Conservation (phyloP, 2,113 vertebrate species). For the Elephas maximus region DNA sequence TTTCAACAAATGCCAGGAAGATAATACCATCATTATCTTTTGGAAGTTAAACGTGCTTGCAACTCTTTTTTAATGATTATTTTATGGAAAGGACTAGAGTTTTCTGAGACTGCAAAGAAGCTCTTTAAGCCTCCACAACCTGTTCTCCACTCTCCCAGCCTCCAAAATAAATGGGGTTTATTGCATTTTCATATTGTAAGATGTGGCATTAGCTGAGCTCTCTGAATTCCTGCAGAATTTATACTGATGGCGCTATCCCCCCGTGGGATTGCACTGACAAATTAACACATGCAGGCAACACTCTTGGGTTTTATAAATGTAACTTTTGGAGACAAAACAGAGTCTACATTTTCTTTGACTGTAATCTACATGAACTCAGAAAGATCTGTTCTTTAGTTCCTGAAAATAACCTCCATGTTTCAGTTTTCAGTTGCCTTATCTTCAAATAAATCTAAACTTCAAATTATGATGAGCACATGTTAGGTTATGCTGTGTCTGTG, state of each 20-base stretch:
- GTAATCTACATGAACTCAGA: not conserved
- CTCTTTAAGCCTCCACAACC: not conserved
- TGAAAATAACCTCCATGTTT: not conserved
- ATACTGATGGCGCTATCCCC: not conserved
- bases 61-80: constrained; percentile 9
- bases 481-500: not conserved
- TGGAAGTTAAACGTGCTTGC: constrained; percentile 77
- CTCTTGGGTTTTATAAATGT: not conserved
- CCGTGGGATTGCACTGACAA: not conserved
- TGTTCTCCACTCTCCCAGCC: not conserved
- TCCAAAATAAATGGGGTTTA: not conserved
- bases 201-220: not conserved
- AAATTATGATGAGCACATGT: not conserved
- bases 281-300: not conserved
- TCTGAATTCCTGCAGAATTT: not conserved
- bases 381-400: not conserved
- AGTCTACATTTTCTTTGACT: not conserved
- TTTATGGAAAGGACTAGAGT: constrained; percentile 67
- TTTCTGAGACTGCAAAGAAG: constrained; percentile 58
- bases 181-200: not conserved
- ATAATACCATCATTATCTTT: constrained; percentile 69
- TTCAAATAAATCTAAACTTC: not conserved
- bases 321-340: constrained; percentile 3
- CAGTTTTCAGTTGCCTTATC: not conserved
- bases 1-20: constrained; percentile 74